Base-by-base conservation (phyloP, 2,113 vertebrate species). In the Lophochroa leadbeateri region DNA sequence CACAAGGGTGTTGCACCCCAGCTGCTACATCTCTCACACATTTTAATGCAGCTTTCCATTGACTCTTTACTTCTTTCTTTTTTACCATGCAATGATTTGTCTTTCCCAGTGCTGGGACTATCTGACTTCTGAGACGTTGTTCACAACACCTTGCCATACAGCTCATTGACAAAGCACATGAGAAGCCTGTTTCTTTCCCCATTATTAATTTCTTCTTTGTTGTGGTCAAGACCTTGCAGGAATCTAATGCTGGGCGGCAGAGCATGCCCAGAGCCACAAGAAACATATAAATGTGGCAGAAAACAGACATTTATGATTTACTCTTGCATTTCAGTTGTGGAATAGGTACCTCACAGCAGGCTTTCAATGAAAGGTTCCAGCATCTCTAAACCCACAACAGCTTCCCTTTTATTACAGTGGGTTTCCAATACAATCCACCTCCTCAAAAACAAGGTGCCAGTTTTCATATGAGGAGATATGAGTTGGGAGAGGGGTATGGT, bases 11-110 rank as follows among this genome's bases (percentile, higher is more conserved):
- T 28, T 86, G 39, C 37, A 67, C n/a, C 43, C 44, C 50, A 46
- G n/a, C 50, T 70, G 53, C 55, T 65, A 49, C 5, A 1, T 35
- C 27, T 41, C 17, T 65, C 16, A 7, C 5, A 7, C 0, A 1
- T 60, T 70, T 86, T 18, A 41, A 86, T 13, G 2, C 13, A n/a
- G 37, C 37, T 63, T 65, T 81, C n/a, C 41, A 71, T 33, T 33
- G 10, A n/a, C 17, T 52, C n/a, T 37, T 60, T 31, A 7, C 33
- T 79, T 43, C 43, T 65, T 82, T 53, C 15, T 70, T 74, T 74
- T 71, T 50, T 23, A 39, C 33, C 7, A 6, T 43, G 60, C 17
- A 28, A 8, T 50, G 28, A 71, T 35, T 55, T 64, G 25, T 50
- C 28, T 82, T 87, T 29, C 39, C 27, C 79, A 71, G 65, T 13